Percentiles rank a stretch among this genome's conserved stretches.
Conservation (phyloP, 2,113 vertebrate genomes). For the Mastomys coucha region DNA sequence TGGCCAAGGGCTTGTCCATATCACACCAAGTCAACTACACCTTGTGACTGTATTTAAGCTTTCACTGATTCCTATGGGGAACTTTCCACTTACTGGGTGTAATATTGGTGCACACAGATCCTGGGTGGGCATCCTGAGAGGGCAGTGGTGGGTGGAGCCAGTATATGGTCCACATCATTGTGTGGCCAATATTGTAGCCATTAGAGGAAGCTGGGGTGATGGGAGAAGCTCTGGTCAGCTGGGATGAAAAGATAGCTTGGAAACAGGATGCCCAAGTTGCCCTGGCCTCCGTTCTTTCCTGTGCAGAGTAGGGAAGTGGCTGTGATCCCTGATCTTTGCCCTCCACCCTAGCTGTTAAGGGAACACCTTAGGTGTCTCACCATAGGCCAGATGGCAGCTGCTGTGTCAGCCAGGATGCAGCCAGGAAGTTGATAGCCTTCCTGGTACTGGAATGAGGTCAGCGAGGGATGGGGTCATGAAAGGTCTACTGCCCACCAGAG, state of each 20-base stretch:
- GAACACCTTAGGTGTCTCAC: neutral
- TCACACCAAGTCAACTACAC: neutral
- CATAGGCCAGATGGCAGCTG: neutral
- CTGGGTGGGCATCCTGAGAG: no score
- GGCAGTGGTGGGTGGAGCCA: no score
- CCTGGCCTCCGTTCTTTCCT: conserved; percentile 59
- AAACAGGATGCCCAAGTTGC: conserved; percentile 64
- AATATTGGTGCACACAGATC: neutral
- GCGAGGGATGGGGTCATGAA: neutral
- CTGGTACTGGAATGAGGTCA: conserved; percentile 46
- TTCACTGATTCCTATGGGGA: neutral
- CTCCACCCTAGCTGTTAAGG: neutral
- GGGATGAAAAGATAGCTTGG: conserved; percentile 42
- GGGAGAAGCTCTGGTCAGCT: neutral
- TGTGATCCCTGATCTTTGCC: conserved; percentile 24
- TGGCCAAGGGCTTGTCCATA: neutral
- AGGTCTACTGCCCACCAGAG: neutral
- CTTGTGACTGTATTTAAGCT: neutral
- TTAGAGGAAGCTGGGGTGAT: conserved; percentile 35
- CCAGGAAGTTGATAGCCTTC: conserved; percentile 40
- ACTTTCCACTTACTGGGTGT: conserved; percentile 18
- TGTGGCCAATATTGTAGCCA: neutral
- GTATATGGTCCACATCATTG: neutral
- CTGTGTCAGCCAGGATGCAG: conserved; percentile 40
- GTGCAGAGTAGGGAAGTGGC: conserved; percentile 18